These are phyloP conservation scores for Hemithea aestivaria DNA, from an alignment of 2,888 invertebrate species.

Conservation along the genomic window DNA sequence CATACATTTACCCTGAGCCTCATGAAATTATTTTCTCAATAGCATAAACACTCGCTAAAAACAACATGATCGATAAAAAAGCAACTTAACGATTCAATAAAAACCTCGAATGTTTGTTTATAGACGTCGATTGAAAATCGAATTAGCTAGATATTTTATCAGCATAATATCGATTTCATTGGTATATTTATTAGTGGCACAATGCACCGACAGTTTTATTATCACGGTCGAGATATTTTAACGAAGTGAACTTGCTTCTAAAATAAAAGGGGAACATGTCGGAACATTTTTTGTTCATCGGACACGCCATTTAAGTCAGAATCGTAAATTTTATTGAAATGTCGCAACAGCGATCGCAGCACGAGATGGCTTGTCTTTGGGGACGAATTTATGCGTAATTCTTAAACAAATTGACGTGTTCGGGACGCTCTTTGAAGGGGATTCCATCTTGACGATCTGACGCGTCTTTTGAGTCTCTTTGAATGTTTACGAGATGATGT, in stretches of 20 bases:
- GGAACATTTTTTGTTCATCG: slow-evolving; percentile 69
- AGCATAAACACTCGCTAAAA: slow-evolving; percentile 25
- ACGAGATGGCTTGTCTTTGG: slow-evolving; percentile 74
- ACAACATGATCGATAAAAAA: slow-evolving; percentile 26
- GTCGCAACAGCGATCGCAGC: slow-evolving; percentile 75
- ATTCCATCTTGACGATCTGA: slow-evolving; percentile 63
- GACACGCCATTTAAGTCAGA: slow-evolving; percentile 76
- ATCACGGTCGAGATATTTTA: slow-evolving; percentile 70
- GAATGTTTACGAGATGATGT: slow-evolving; percentile 47
- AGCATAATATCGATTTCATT: slow-evolving; percentile 56
- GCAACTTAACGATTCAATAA: slow-evolving; percentile 27
- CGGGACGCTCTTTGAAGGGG: slow-evolving; percentile 64
- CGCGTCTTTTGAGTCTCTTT: slow-evolving; percentile 61
- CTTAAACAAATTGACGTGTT: slow-evolving; percentile 77
- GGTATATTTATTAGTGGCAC: slow-evolving; percentile 54
- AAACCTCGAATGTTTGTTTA: slow-evolving; percentile 30
- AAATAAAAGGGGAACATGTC: slow-evolving; percentile 71
- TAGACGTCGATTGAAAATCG: slow-evolving; percentile 33
- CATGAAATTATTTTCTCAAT: slow-evolving; percentile 12
- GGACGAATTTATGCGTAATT: slow-evolving; percentile 79
- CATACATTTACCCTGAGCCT: slow-evolving; percentile 1
- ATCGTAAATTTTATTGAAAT: slow-evolving; percentile 80
- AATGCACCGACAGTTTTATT: slow-evolving; percentile 67
- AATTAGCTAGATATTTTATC: slow-evolving; percentile 37
- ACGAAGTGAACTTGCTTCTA: slow-evolving; percentile 67